These are phyloP conservation scores for Rhodophaea formosa DNA, from an alignment of 2,888 invertebrate species.

Conservation along the genomic window DNA sequence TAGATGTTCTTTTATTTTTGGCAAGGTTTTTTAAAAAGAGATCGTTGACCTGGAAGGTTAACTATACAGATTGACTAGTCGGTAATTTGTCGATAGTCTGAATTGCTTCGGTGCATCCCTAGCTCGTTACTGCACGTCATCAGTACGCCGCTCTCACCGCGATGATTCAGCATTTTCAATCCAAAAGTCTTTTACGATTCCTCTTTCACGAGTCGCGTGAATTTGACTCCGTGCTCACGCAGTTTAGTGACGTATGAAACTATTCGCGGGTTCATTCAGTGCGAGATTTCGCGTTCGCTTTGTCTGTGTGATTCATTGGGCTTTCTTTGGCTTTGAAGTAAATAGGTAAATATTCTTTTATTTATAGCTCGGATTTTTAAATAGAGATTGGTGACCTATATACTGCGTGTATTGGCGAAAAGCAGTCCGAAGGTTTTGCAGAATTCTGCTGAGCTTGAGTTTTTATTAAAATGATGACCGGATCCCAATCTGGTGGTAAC, in stretches of 20 bases:
- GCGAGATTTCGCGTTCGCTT: conserved; percentile 16
- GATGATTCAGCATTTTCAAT: conserved; percentile 77
- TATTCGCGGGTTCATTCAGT: conserved; percentile 32
- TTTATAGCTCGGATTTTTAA: no score
- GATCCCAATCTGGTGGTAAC: no score
- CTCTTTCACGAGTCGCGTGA: conserved; percentile 56
- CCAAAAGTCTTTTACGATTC: conserved; percentile 75
- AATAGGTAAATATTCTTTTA: background rate
- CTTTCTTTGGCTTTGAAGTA: conserved; percentile 7
- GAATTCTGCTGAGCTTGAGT: no score
- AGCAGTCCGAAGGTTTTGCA: no score
- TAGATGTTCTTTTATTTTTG: no score
- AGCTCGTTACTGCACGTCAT: conserved; percentile 73
- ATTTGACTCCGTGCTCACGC: conserved; percentile 63
- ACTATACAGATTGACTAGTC: no score
- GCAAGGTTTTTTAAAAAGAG: no score
- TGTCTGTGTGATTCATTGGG: conserved; percentile 13
- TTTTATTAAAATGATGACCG: no score
- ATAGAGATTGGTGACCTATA: no score
- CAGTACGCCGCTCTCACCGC: conserved; percentile 56
- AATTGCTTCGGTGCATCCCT: conserved; percentile 36
- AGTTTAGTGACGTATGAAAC: conserved; percentile 49
- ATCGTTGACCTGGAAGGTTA: no score
- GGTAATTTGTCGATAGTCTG: background rate
- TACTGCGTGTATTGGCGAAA: no score